Evolutionary conservation across 2,888 invertebrate species (phyloP), one percentile per base, ranked within the genome.

Genomic region (Hyalella azteca): DNA sequence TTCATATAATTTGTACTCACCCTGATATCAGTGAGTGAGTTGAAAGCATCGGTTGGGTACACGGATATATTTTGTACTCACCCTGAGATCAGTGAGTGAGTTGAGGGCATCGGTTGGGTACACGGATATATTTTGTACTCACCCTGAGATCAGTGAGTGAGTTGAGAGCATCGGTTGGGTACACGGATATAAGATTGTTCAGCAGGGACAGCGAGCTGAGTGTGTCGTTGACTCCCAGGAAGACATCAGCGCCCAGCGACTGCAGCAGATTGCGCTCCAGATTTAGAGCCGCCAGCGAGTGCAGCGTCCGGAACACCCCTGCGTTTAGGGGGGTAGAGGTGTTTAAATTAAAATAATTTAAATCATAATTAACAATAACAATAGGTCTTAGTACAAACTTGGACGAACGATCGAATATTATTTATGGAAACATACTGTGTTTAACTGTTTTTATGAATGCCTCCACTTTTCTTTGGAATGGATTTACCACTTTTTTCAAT

Each of bases 251-350:
- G 60, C 91, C 92, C 79, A 96, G 91, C 82, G 90, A 91, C 85
- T 94, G 94, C 79, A 96, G 93, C 75, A 95, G 90, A 89, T 96
- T 96, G 86, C 96, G 89, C 88, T 96, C 96, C 85, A 96, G 90
- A 88, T 96, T 96, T 15, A 96, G 89, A 19, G 95, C 95, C 3
- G 95, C 95, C 79, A 96, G 89, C 0, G 95, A 92, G 85, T 93
- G 92, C 77, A 96, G 89, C 32, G 93, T 93, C 32, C 77, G 78
- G 66, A 87, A 85, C 13, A 85, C 80, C 1, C 85, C 85, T 83
- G 81, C 11, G n/a, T n/a, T n/a, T n/a, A n/a, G n/a, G n/a, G n/a
- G n/a, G n/a, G n/a, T n/a, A n/a, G n/a, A n/a, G n/a, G n/a, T n/a
- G n/a, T n/a, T n/a, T n/a, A n/a, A n/a, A n/a, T n/a, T n/a, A n/a